Evolutionary conservation across 1,140 invertebrate species (phyloP).

Genomic region (Formica selysi): DNA sequence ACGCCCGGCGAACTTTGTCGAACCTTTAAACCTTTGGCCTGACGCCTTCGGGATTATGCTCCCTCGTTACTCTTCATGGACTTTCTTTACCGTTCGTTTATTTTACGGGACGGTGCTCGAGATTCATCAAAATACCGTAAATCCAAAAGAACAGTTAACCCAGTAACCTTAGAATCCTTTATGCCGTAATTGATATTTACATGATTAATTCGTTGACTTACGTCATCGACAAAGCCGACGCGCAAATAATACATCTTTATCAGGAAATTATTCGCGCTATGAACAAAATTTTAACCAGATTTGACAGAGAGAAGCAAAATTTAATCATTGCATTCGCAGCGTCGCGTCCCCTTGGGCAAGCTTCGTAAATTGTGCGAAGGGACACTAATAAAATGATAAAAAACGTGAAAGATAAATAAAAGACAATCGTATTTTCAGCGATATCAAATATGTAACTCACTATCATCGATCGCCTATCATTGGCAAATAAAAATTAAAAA

Average conservation of each 20-base stretch:
- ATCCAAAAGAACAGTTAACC: neutral
- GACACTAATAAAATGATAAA: slow-evolving; percentile 22
- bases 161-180: neutral
- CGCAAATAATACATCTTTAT: neutral
- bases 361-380: slow-evolving; percentile 39
- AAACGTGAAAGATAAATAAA: slow-evolving; percentile 10
- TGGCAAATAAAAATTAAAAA: neutral
- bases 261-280: slow-evolving; percentile 11
- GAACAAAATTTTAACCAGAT: neutral
- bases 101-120: neutral
- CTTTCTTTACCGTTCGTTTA: slow-evolving; percentile 5
- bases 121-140: slow-evolving; percentile 1
- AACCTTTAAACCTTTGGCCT: slow-evolving; percentile 21
- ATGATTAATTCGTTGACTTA: neutral
- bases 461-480: neutral
- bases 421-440: slow-evolving; percentile 10
- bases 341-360: neutral
- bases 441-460: neutral
- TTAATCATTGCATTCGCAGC: slow-evolving; percentile 17
- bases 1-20: slow-evolving; percentile 26
- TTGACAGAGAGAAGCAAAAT: neutral
- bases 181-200: neutral
- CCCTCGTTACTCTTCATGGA: slow-evolving; percentile 23
- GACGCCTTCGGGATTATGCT: slow-evolving; percentile 39
- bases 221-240: neutral